These are phyloP conservation scores for Anabas testudineus DNA, from an alignment of 2,797 vertebrate genomes.

Conservation along the genomic window DNA sequence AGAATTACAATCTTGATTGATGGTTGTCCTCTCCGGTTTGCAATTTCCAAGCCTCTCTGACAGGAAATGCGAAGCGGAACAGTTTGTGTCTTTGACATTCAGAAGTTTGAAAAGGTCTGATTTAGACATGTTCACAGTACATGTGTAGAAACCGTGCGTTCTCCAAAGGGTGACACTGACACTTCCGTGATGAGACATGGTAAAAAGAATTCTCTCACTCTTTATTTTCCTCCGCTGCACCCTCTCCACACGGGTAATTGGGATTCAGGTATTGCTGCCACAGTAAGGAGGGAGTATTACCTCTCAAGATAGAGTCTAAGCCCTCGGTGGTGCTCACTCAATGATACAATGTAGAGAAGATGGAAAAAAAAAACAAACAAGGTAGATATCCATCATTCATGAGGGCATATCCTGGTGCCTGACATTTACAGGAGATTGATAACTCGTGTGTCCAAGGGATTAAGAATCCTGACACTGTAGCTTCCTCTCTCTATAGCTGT, in stretches of 20 bases:
- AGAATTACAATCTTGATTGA: background rate
- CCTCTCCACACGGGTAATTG: constrained; percentile 50
- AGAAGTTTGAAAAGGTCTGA: background rate
- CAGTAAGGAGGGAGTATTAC: constrained; percentile 59
- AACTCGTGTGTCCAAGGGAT: constrained; percentile 67
- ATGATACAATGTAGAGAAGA: constrained; percentile 65
- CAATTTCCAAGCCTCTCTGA: background rate
- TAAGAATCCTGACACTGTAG: constrained; percentile 62
- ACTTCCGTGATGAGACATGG: constrained; percentile 7
- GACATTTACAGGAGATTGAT: constrained; percentile 84
- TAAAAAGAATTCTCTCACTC: background rate
- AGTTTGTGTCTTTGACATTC: background rate
- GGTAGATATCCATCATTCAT: constrained; percentile 83
- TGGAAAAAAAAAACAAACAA: constrained; percentile 59
- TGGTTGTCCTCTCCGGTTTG: background rate
- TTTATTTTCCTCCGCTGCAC: constrained; percentile 11
- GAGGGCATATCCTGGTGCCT: constrained; percentile 71
- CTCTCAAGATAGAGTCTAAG: constrained; percentile 64
- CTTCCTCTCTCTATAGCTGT: constrained; percentile 42
- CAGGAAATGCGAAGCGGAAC: background rate
- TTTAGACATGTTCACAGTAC: background rate
- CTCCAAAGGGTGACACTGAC: background rate
- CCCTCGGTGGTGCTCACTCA: constrained; percentile 54
- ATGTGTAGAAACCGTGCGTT: background rate
- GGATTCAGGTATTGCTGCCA: constrained; percentile 65